Base-by-base conservation (phyloP, 2,888 invertebrate species). In the Drosophila tanythrix region DNA sequence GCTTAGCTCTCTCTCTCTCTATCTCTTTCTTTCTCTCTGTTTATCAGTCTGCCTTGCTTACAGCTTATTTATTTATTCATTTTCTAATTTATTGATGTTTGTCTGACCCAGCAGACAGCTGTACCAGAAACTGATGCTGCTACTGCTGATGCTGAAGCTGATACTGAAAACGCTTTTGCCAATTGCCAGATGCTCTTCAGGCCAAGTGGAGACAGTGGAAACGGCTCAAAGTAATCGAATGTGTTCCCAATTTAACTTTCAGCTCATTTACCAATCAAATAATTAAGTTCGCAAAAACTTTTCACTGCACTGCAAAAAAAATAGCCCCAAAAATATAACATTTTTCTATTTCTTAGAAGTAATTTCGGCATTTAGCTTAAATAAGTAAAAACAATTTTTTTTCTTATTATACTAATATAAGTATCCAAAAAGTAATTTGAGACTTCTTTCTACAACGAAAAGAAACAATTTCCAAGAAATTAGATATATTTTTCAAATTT, bases 21-120 rank as follows among this genome's bases (percentile, higher is more conserved):
- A 13, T 31, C 18, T 59, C n/a, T 29, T 13, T 61, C 50, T 71
- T n/a, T 43, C 46, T 61, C 63, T 70, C 36, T 53, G 57, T 71
- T 74, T 70, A 66, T 70, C 80, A 67, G 67, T 62, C 62, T 63
- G 75, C 36, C 55, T 31, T 72, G 72, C 79, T 82, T 74, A 78
- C 75, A 83, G 84, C 86, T 89, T 89, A 89, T 89, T 89, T 89
- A 86, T 89, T 89, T 89, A 89, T 89, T 88, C 88, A 89, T 88
- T 89, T 89, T 89, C 89, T 89, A 85, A 89, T 89, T 89, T 88
- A 88, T 89, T 89, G 89, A 89, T 88, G 86, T 82, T 87, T 89
- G 83, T 89, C 83, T 88, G 86, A 84, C 86, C 88, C 84, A 74
- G 73, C 76, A 81, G 76, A 71, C 79, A 67, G 79, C 73, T 46